Conservation (phyloP, 2,797 vertebrate genomes). For the Otus scops region DNA sequence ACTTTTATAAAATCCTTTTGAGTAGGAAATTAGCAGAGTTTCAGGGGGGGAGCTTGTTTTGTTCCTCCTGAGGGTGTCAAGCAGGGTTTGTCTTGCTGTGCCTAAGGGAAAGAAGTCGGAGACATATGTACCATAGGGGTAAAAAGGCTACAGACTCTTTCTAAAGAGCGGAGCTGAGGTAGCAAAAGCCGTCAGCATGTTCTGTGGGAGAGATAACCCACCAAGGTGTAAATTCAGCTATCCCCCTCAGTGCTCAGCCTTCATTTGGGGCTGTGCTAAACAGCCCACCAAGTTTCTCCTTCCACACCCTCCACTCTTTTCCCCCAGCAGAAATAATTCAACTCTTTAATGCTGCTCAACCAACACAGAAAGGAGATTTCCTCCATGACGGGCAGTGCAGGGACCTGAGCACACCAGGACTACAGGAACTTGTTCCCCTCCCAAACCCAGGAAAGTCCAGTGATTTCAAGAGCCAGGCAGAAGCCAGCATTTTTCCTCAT, state of each 20-base stretch:
- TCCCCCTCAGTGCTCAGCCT: not conserved
- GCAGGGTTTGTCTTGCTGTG: not conserved
- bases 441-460: accelerated
- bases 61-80: not conserved
- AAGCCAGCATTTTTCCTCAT: not conserved
- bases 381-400: accelerated
- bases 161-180: not conserved
- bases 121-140: accelerated
- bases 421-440: not conserved
- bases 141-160: not conserved
- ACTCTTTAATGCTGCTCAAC: accelerated
- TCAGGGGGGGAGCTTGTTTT: not conserved
- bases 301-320: not conserved
- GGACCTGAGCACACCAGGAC: accelerated
- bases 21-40: not conserved
- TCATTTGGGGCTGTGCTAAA: not conserved
- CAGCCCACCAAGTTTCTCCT: not conserved
- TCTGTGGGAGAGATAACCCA: not conserved
- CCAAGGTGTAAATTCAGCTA: not conserved
- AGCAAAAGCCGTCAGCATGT: not conserved
- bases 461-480: not conserved
- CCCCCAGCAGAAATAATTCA: not conserved
- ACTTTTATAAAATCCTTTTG: not conserved
- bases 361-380: not conserved
- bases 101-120: not conserved